phyloP scores from a whole-genome alignment of 2,113 vertebrate genomes.

The Hoplias malabaricus region DNA sequence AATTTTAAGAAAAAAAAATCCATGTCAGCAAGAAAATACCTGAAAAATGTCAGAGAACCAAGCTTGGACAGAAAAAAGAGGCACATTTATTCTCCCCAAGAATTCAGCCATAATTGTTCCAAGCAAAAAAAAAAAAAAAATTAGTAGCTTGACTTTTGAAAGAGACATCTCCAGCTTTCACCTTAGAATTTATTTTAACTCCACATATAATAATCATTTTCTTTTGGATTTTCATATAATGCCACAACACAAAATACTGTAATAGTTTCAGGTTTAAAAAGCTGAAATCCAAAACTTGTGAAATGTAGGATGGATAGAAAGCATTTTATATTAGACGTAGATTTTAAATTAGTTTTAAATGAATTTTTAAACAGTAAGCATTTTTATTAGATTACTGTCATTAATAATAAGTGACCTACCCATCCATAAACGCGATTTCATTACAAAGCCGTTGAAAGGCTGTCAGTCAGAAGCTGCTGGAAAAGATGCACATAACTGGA shows the following conservation, averaged over 20 bases:
- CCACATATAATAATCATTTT: too few relatives aligned
- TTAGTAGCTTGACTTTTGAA: too few relatives aligned
- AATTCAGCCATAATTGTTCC: background rate
- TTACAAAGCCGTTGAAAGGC: background rate
- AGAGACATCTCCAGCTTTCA: too few relatives aligned
- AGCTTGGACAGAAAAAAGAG: background rate
- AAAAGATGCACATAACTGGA: background rate
- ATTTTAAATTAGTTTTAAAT: background rate
- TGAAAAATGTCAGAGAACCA: background rate
- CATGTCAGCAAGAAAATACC: too few relatives aligned
- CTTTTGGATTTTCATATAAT: too few relatives aligned
- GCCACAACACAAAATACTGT: too few relatives aligned
- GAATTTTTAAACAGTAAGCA: background rate
- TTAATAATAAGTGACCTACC: slow-evolving; percentile 1
- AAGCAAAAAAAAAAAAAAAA: too few relatives aligned
- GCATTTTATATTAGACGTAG: background rate
- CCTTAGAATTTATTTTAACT: too few relatives aligned
- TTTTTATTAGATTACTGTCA: background rate
- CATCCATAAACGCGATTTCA: background rate
- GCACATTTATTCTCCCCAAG: background rate
- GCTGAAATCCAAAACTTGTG: too few relatives aligned
- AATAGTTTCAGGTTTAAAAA: too few relatives aligned
- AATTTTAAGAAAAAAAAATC: too few relatives aligned
- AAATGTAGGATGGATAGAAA: background rate
- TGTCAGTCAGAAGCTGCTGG: background rate